Evolutionary conservation across 2,888 invertebrate genomes (phyloP).

Genomic region (Metallyticus violacea): DNA sequence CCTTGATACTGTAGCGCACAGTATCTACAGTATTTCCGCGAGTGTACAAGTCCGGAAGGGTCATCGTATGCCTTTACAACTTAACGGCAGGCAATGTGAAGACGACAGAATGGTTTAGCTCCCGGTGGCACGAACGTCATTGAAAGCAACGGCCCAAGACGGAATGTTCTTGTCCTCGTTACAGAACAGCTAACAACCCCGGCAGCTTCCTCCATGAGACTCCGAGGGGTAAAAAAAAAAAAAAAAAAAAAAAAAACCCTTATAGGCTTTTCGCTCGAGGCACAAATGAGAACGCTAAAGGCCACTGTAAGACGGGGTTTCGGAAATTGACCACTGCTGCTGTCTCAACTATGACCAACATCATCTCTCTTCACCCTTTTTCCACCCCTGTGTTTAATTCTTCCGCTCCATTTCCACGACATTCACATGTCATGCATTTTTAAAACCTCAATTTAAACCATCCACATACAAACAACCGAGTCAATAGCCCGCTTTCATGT

Average conservation of each 20-base stretch:
- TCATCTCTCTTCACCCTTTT: not conserved
- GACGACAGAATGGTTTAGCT: not conserved
- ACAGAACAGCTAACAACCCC: not conserved
- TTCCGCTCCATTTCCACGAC: not conserved
- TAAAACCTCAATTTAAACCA: not conserved
- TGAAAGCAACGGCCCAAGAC: not conserved
- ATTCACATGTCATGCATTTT: not conserved
- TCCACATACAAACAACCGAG: not conserved
- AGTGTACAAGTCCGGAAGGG: not conserved
- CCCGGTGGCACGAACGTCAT: not conserved
- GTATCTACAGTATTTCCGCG: too few relatives aligned
- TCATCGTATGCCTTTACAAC: not conserved
- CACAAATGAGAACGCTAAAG: not conserved
- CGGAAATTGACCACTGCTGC: not conserved
- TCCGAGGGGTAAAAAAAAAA: too few relatives aligned
- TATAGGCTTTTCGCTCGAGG: not conserved
- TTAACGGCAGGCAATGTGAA: not conserved
- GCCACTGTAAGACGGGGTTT: too few relatives aligned
- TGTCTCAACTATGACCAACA: not conserved
- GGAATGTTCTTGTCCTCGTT: not conserved
- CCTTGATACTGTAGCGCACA: too few relatives aligned
- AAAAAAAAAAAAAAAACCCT: not conserved
- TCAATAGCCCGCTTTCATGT: not conserved
- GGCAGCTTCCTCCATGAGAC: not conserved
- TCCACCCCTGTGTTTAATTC: not conserved